Base-by-base conservation (phyloP, 2,113 vertebrate genomes). In the Tympanuchus pallidicinctus region DNA sequence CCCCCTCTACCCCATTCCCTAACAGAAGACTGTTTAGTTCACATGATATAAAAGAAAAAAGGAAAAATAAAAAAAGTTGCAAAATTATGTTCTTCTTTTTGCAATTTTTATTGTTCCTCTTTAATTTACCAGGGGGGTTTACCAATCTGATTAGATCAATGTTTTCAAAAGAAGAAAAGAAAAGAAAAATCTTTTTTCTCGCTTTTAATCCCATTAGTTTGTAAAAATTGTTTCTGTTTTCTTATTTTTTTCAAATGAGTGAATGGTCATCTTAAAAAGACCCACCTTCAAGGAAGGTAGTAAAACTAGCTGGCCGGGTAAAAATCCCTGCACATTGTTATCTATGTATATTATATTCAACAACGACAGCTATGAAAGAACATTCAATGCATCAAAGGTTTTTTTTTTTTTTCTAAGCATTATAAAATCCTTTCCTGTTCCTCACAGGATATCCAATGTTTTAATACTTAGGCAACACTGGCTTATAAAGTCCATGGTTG, bases 401-500 rank as follows among this genome's bases (percentile, higher is more conserved):
- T 98, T 97, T 97, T 97, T 96, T 98, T 98, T 98, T 98, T 98
- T 98, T 98, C 98, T 98, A 98, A 98, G 98, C 98, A 97, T 98
- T 98, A 98, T 98, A 98, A 98, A 98, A 98, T 98, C 98, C 98
- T 98, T 98, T 98, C 98, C 98, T 99, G 98, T 99, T 99, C 98
- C 98, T 98, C 96, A 98, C 98, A 98, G 98, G 98, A 98, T 98
- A 98, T 98, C 98, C 98, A 98, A 98, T 99, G 98, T 99, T 98
- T 98, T 99, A 99, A 99, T 99, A 99, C 99, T 99, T 99, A 99
- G 99, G 99, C 99, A 99, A 99, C 99, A 98, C 98, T 99, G 99
- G 99, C 99, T 99, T 99, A 99, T 99, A 99, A 99, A 99, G 99
- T 99, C 99, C 99, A 99, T 99, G 98, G 99, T 99, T 99, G 99